A percentile compares a stretch with the other conserved stretches of the same genome.
These are phyloP conservation scores for Lasiurus borealis DNA, from an alignment of 2,113 vertebrate species.

Conservation along the genomic window DNA sequence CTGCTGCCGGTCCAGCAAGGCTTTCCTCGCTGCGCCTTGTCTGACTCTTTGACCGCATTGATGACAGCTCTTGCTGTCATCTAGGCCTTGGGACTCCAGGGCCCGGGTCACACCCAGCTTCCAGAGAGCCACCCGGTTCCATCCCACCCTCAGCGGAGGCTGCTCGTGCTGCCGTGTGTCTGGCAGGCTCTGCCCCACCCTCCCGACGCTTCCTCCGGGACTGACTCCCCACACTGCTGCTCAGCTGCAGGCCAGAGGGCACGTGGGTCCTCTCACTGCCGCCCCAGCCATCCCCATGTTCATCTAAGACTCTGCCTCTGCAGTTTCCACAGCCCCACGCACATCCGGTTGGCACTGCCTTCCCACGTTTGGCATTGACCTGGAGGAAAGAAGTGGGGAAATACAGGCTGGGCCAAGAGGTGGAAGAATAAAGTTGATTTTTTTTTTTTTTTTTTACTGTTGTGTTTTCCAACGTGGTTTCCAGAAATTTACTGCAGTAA, in stretches of 20 bases:
- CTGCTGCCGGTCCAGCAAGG: fast-evolving
- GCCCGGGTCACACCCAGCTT: background rate
- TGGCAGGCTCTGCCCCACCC: background rate
- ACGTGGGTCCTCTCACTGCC: background rate
- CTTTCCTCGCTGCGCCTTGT: background rate
- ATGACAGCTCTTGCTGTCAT: background rate
- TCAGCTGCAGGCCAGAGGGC: background rate
- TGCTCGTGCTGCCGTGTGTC: background rate
- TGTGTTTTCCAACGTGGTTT: slow-evolving; percentile 1
- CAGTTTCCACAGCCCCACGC: background rate
- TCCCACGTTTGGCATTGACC: background rate
- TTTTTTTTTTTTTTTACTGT: background rate
- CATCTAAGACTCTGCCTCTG: background rate
- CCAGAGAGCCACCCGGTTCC: background rate
- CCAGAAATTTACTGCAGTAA: background rate
- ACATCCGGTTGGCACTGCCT: background rate
- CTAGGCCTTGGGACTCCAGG: background rate
- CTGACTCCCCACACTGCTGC: background rate
- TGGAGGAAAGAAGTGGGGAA: background rate
- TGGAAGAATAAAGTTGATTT: background rate
- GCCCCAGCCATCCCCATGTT: background rate
- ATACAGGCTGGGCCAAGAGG: background rate
- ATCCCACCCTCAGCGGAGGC: background rate
- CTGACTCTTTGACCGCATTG: background rate
- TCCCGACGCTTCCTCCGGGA: no score